Base-by-base conservation (phyloP, 2,797 vertebrate genomes). In the Kryptolebias ocellatus region DNA sequence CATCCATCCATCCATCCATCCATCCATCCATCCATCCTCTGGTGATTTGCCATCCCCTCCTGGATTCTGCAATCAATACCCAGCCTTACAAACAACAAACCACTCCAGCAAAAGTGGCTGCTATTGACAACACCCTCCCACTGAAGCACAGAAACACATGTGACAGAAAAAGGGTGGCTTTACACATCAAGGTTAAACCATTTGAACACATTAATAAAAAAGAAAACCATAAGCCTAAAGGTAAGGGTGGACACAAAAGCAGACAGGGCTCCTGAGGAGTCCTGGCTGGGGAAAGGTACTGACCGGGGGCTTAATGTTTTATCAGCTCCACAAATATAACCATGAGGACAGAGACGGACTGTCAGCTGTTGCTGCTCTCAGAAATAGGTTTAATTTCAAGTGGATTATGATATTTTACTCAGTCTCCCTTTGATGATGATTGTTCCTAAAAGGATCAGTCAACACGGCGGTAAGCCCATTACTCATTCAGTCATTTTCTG, bases 91-190 rank as follows among this genome's bases (percentile, higher is more conserved):
- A 59, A 74, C 58, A 72, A 69, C 65, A 80, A 81, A 57, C 54
- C 67, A 46, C 60, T 79, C 60, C 12, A 56, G 66, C 61, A 68
- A 60, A 70, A 64, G 54, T 39, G 42, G 72, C 60, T 60, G 73
- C 68, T 74, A 65, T 72, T 73, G 85, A 86, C 78, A 67, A 64
- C 79, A 58, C 4, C 34, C 44, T 46, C 66, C n/a, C 59, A n/a
- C 16, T 88, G 73, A 84, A 90, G 89, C 80, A 90, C 91, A 86
- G 67, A 88, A 58, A 72, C 55, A 29, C 56, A 50, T 59, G 63
- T 77, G 73, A 65, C 53, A 49, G 60, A 73, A 72, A 72, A 37
- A 10, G 10, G 44, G 74, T 47, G 63, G 60, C 87, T 85, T 85
- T 85, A 76, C 81, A 85, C 84, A 83, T 82, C 58, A 79, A 79